Evolutionary conservation across 2,113 vertebrate genomes (phyloP).

Genomic region (Connochaetes taurinus): DNA sequence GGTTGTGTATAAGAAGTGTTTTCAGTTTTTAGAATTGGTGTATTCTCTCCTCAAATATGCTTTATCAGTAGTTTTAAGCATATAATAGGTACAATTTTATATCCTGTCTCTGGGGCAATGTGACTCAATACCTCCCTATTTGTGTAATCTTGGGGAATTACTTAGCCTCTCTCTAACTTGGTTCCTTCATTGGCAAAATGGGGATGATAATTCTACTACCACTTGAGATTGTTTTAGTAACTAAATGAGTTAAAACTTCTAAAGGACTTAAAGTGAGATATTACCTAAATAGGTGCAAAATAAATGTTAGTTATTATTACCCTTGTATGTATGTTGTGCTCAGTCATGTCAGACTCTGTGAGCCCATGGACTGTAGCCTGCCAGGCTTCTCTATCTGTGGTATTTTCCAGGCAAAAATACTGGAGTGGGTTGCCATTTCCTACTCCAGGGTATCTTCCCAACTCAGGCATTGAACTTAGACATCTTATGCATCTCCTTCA

Average conservation of each 20-base stretch:
- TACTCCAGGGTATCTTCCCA: neutral
- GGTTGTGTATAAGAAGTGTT: neutral
- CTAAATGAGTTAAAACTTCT: slow-evolving; percentile 28
- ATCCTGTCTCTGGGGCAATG: neutral
- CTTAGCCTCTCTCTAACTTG: neutral
- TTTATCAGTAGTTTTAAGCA: neutral
- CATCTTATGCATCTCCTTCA: neutral
- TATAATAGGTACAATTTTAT: neutral
- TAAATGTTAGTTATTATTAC: slow-evolving; percentile 27
- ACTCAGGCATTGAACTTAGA: neutral
- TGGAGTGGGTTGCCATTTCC: neutral
- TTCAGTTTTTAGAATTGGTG: slow-evolving; percentile 16
- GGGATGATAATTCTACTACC: neutral
- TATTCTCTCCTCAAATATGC: neutral
- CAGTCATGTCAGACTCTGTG: neutral
- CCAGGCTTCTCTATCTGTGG: neutral
- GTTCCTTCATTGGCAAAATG: slow-evolving; percentile 24
- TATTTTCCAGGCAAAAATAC: neutral
- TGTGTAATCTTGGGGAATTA: slow-evolving; percentile 20
- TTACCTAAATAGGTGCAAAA: neutral
- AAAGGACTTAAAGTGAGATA: slow-evolving; percentile 21
- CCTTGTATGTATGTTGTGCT: neutral
- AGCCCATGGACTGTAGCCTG: neutral
- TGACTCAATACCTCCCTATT: neutral
- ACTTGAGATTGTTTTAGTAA: neutral